Conservation (phyloP, 2,113 vertebrate genomes). For the Ailurus styani region DNA sequence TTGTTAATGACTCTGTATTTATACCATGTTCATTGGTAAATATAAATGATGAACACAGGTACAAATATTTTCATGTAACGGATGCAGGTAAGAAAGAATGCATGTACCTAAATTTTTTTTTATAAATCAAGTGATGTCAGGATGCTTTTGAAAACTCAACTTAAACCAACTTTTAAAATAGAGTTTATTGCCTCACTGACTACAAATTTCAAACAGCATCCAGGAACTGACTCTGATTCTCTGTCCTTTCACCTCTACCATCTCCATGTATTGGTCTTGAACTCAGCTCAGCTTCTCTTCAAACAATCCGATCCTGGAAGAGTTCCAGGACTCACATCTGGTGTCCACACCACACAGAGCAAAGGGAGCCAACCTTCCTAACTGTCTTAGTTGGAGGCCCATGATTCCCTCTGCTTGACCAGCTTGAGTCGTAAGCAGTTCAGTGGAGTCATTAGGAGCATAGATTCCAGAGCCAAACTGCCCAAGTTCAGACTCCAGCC, state of each 20-base stretch:
- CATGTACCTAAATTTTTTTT: background rate
- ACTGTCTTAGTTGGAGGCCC: background rate
- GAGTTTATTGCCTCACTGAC: background rate
- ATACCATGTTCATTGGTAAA: background rate
- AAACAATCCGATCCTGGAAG: background rate
- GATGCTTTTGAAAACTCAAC: slow-evolving; percentile 18
- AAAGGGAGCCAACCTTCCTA: background rate
- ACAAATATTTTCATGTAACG: background rate
- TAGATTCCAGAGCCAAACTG: background rate
- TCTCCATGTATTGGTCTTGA: background rate
- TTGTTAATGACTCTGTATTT: background rate
- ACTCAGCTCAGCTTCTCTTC: background rate
- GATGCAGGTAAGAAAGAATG: background rate
- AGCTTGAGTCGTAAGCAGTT: background rate
- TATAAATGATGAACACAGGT: background rate
- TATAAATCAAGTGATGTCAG: background rate
- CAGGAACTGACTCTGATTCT: background rate
- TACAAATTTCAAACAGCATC: background rate
- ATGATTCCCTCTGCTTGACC: background rate
- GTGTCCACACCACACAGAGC: background rate
- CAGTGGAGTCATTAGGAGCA: background rate
- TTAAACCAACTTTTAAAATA: background rate
- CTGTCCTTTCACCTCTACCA: background rate
- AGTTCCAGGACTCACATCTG: slow-evolving; percentile 5
- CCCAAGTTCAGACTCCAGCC: background rate